A percentile compares a stretch with the other conserved stretches of the same genome.
Evolutionary conservation across 2,113 vertebrate genomes (phyloP).

Genomic region (Larimichthys polyactis): DNA sequence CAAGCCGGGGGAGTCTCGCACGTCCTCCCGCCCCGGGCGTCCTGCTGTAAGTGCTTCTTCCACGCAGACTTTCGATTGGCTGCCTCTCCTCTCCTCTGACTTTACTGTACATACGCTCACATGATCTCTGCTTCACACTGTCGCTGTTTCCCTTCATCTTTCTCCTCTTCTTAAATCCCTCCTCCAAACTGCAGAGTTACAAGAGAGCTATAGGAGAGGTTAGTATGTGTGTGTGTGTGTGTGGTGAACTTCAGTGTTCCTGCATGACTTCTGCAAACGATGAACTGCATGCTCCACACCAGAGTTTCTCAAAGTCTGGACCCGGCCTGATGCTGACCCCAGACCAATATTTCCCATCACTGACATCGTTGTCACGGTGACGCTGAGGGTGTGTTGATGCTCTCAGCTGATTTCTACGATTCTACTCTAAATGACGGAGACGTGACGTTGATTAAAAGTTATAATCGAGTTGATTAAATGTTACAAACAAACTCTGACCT

Average conservation of each 20-base stretch:
- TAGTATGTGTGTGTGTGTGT: slow-evolving; percentile 79
- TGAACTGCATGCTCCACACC: slow-evolving; percentile 32
- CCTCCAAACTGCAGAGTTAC: slow-evolving; percentile 89
- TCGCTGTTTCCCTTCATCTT: slow-evolving; percentile 46
- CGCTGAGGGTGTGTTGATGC: too few species aligned
- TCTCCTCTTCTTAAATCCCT: slow-evolving; percentile 59
- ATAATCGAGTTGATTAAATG: too few species aligned
- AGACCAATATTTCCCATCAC: too few species aligned
- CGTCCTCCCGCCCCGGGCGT: slow-evolving; percentile 89
- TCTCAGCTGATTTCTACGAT: too few species aligned
- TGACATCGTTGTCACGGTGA: too few species aligned
- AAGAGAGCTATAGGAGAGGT: slow-evolving; percentile 97
- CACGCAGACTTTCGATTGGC: not conserved
- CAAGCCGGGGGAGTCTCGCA: slow-evolving; percentile 91
- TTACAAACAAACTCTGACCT: too few species aligned
- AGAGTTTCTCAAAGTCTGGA: too few species aligned
- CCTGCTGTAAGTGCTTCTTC: slow-evolving; percentile 87
- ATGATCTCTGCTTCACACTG: slow-evolving; percentile 22
- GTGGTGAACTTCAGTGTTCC: slow-evolving; percentile 29
- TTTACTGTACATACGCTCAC: not conserved
- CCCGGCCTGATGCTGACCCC: too few species aligned
- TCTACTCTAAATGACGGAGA: too few species aligned
- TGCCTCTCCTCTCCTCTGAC: not conserved
- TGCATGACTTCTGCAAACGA: slow-evolving; percentile 58
- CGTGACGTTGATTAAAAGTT: too few species aligned